phyloP scores from a whole-genome alignment of 2,888 invertebrate genomes.

The Drosophila nigritarsus region DNA sequence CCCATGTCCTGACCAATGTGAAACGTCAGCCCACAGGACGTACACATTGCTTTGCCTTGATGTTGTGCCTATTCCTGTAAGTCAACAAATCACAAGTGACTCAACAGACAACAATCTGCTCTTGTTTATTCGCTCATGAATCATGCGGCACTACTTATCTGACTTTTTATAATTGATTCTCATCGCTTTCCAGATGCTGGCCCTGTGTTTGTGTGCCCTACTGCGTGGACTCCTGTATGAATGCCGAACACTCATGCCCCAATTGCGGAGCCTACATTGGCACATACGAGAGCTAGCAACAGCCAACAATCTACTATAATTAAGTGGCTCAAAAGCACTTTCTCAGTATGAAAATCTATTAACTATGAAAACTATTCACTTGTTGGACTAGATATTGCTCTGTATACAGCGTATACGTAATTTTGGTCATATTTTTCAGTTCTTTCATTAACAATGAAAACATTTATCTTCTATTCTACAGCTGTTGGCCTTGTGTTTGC shows the following conservation, averaged over 20 bases:
- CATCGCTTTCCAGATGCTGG: slow-evolving; percentile 63
- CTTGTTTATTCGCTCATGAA: slow-evolving; percentile 23
- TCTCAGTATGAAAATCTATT: not conserved
- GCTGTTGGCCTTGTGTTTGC: slow-evolving; percentile 87
- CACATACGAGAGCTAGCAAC: slow-evolving; percentile 50
- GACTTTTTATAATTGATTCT: not conserved
- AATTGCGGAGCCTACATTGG: slow-evolving; percentile 78
- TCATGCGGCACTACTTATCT: slow-evolving; percentile 20
- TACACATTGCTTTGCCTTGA: slow-evolving; percentile 62
- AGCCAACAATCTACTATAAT: not conserved
- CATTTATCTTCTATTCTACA: slow-evolving; percentile 30
- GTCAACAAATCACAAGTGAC: slow-evolving; percentile 18
- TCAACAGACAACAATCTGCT: not conserved
- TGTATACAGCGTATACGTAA: not conserved
- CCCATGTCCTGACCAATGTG: slow-evolving; percentile 56
- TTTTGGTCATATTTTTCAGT: not conserved
- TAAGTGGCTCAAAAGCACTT: not conserved
- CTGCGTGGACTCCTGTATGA: slow-evolving; percentile 76
- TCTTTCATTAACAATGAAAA: not conserved
- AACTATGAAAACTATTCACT: not conserved
- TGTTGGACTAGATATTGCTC: not conserved
- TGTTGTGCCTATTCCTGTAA: slow-evolving; percentile 70
- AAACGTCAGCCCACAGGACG: slow-evolving; percentile 52
- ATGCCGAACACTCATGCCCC: slow-evolving; percentile 77
- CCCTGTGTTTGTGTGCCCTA: slow-evolving; percentile 75